A percentile compares a stretch with the other conserved stretches of the same genome.
Conservation (phyloP, 2,113 vertebrate species). For the Prochilodus magdalenae region DNA sequence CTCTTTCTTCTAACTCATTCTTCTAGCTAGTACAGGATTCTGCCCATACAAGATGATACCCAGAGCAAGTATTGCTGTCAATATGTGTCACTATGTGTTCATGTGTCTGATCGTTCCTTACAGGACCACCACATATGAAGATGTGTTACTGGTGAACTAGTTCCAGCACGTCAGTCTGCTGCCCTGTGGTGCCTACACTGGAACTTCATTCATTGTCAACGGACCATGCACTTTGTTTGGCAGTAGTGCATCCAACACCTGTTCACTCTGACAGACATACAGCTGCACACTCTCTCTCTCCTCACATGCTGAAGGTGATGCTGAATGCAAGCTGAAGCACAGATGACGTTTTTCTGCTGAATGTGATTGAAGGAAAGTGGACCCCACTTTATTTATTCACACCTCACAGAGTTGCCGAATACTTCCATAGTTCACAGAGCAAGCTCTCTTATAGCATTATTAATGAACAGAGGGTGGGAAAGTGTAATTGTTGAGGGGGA, state of each 20-base stretch:
- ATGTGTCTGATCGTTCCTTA: conserved; percentile 21
- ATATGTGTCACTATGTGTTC: background rate
- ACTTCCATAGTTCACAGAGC: conserved; percentile 25
- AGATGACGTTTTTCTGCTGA: conserved; percentile 6
- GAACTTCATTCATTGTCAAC: background rate
- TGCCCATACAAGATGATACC: background rate
- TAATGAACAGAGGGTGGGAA: background rate
- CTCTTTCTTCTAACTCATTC: too few relatives aligned
- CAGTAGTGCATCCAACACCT: background rate
- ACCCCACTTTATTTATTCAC: background rate
- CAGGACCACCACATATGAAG: conserved; percentile 81
- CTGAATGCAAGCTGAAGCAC: too few relatives aligned
- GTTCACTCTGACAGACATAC: background rate
- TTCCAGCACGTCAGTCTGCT: conserved; percentile 30
- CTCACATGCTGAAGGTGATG: background rate
- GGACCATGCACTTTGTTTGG: background rate
- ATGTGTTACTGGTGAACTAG: conserved; percentile 77
- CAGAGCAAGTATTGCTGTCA: background rate
- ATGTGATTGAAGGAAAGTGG: background rate
- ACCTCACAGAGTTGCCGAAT: background rate
- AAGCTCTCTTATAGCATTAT: background rate
- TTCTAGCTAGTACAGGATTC: too few relatives aligned
- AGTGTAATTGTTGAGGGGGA: background rate
- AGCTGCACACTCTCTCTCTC: background rate
- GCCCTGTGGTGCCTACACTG: conserved; percentile 60